A percentile compares a stretch with the other conserved stretches of the same genome.
Conservation (phyloP, 2,113 vertebrate species). For the Grallaria varia region DNA sequence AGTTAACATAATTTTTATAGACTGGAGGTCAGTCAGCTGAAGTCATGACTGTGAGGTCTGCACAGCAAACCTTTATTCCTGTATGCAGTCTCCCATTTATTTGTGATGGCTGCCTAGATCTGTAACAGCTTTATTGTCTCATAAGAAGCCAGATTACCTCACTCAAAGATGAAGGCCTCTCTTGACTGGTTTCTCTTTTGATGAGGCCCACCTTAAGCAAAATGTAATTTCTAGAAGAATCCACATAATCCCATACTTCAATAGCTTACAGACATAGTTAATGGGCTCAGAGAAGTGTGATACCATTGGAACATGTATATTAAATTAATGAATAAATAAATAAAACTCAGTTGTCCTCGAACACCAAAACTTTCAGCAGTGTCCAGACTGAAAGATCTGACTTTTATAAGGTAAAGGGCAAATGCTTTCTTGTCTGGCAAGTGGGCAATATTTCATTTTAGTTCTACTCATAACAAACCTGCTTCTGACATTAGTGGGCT, state of each 20-base stretch:
- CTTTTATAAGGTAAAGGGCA: background rate
- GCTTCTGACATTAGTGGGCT: background rate
- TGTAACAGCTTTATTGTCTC: background rate
- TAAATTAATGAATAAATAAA: background rate
- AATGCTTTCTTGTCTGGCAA: background rate
- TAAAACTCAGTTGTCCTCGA: background rate
- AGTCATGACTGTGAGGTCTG: background rate
- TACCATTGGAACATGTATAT: background rate
- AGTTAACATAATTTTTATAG: background rate
- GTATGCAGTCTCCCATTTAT: background rate
- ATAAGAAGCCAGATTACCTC: background rate
- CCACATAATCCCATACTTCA: background rate
- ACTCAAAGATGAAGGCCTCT: background rate
- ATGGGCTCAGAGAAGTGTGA: background rate
- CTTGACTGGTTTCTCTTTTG: background rate
- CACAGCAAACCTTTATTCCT: background rate
- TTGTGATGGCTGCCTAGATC: background rate
- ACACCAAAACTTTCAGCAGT: background rate
- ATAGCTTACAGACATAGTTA: background rate
- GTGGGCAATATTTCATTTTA: background rate
- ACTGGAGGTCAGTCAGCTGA: background rate
- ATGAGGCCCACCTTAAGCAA: background rate
- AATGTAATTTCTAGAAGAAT: background rate
- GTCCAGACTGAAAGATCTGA: background rate
- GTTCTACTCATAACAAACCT: background rate